Evolutionary conservation across 2,113 vertebrate genomes (phyloP), one percentile per base, ranked within the genome.

Genomic region (Neolamprologus sp.): DNA sequence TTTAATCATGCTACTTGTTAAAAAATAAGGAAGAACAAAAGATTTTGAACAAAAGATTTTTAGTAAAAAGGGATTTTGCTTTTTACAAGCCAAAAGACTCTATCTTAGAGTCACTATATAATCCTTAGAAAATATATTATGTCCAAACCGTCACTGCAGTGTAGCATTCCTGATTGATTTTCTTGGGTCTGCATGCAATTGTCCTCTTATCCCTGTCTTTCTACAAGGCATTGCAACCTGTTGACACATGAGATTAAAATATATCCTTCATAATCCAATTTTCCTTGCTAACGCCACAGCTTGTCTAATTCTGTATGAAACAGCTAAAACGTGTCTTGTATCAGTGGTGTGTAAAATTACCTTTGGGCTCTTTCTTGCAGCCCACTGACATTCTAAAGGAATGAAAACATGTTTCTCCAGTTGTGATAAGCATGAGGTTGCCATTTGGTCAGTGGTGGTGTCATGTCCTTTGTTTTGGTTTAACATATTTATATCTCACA

Each of bases 221-320:
- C 49, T 84, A 71, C 58, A 71, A 90, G 85, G 85, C 87, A 86
- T 88, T 92, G 88, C 91, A 91, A 92, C 85, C 91, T 93, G 85
- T 90, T 90, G 91, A 93, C 91, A 88, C 78, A 81, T 79, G 37
- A 90, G 90, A 91, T 94, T 92, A 92, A 91, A 95, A 94, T 87
- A 85, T 83, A 84, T 78, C 86, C 85, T n/a, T 78, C 14, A 55
- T 93, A 94, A 93, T 94, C 93, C 94, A 89, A 91, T 93, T 88
- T 82, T 88, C 84, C 83, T 78, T 85, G 79, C 87, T 78, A 86
- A 94, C 9, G 21, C 81, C 57, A 83, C 57, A 90, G 87, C 78
- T 89, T 91, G 88, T 85, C 86, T 91, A 88, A 91, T 94, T 92
- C 68, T 85, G 83, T 86, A 84, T 88, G 55, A 90, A 89, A 89